Evolutionary conservation across 30 jellyfish, hydroid and myxozoan genomes (phyloP), one percentile per base, ranked within the genome.

Genomic region (Hydractinia echinata): DNA sequence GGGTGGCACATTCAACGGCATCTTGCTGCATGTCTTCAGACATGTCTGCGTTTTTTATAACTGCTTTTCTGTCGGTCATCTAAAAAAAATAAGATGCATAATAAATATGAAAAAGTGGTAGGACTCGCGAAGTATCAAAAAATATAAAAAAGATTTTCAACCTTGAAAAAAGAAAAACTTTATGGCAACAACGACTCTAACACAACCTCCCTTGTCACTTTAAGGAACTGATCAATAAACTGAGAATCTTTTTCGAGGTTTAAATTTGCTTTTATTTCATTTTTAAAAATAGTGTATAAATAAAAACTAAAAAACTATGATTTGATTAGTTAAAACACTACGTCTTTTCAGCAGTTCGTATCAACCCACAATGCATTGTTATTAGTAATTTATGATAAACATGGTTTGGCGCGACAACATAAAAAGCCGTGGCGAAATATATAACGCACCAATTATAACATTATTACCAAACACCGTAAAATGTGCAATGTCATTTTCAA

Each of bases 61-160:
- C 95, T n/a, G 99, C 99, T 70, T 87, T 87, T 71, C 96, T 76
- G 77, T 93, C 99, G 60, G 96, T 83, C 99, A 93, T 93, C 99
- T 93, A 67, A 44, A 80, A 66, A 21, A 61, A 30, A 30, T 30
- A 30, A 30, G 44, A 30, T 30, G 44, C 44, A 30, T 30, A 2
- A 50, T 58, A 71, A 79, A 49, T 51, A 7, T 16, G 73, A 6
- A 54, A 10, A 7, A 44, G 19, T 7, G 50, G 7, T 16, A 52
- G 53, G 70, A 15, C 69, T 16, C 19, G 15, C 15, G 15, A 0
- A 16, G 69, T 13, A 58, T 16, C 19, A 13, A 58, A 11, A 16
- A 16, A 58, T 11, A 11, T 11, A 58, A 11, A 58, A 16, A 58
- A 58, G 15, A 16, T 16, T 11, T 11, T 58, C 69, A 58, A 58